Base-by-base conservation (phyloP, 2,797 vertebrate species). In the Tadarida brasiliensis region DNA sequence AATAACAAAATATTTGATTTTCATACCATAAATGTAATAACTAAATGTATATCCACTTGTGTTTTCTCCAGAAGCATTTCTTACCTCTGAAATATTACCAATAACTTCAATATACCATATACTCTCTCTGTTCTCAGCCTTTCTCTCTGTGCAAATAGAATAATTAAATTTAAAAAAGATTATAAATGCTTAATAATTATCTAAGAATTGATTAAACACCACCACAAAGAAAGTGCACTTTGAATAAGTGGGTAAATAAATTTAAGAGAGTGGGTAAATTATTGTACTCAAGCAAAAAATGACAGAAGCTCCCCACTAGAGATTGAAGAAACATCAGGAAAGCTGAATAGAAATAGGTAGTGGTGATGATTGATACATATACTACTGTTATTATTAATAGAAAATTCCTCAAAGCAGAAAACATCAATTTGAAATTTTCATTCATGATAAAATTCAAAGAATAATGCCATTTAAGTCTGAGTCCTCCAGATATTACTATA, bases 1-100 rank as follows among this genome's bases (percentile, higher is more conserved):
- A 94, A 83, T 81, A 95, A 87, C 17, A 92, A 47, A 97, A 67
- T 70, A 90, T 57, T 67, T 71, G n/a, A 76, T 93, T 95, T 96
- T 88, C 20, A 90, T 91, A 96, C 76, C 4, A 88, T 28, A 93
- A 89, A 71, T 83, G 1, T 68, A 91, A 59, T 80, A 92, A 81
- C n/a, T 86, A 94, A 17, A 90, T 14, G 86, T 89, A 14, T 54
- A 90, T 8, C 5, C 7, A 80, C 19, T 35, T 73, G 49, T 80
- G 5, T 56, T 88, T 91, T 56, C 92, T 80, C 17, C 56, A 90
- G 88, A 95, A 91, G 47, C 20, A 96, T 84, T 95, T 70, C 56
- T 96, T 20, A 56, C 49, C 39, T 81, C 51, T 67, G 26, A 59
- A 87, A 76, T 0, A 85, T 14, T 19, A 61, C 54, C 44, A 6